Percentiles rank a stretch among this genome's conserved stretches.
phyloP scores from a whole-genome alignment of 2,797 vertebrate genomes.

The Lagodon rhomboides region DNA sequence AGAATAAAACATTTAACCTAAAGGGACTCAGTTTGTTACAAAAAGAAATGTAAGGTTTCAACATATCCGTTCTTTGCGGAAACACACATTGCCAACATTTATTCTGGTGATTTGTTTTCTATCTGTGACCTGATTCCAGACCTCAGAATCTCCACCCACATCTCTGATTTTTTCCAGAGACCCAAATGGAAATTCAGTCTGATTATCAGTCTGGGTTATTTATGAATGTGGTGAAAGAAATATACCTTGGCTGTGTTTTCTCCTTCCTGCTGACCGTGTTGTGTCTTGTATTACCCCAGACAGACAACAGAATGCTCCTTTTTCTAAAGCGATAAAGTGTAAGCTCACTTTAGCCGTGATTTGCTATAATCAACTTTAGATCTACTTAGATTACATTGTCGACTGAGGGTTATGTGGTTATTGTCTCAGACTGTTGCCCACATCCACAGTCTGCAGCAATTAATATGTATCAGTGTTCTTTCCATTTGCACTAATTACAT shows the following conservation, averaged over 20 bases:
- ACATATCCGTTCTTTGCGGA: no score
- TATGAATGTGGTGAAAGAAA: background rate
- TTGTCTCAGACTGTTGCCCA: slow-evolving; percentile 60
- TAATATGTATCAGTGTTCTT: slow-evolving; percentile 63
- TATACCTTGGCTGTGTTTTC: background rate
- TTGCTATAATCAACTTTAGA: slow-evolving; percentile 43
- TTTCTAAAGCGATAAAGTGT: background rate
- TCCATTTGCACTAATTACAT: slow-evolving; percentile 68
- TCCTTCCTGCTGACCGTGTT: background rate
- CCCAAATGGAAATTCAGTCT: background rate
- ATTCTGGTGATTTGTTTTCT: background rate
- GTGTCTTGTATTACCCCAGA: slow-evolving; percentile 2
- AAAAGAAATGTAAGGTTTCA: no score
- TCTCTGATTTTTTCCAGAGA: background rate
- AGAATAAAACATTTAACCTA: no score
- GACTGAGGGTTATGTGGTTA: slow-evolving; percentile 29
- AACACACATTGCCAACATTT: no score
- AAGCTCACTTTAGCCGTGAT: slow-evolving; percentile 28
- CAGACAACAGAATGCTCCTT: background rate
- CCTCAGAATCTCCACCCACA: background rate
- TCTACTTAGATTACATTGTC: slow-evolving; percentile 50
- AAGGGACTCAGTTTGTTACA: no score
- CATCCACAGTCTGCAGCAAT: slow-evolving; percentile 61
- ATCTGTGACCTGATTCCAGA: background rate
- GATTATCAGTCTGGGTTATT: background rate